Evolutionary conservation across 2,113 vertebrate genomes (phyloP).

Genomic region (Mormyrus lacerda): DNA sequence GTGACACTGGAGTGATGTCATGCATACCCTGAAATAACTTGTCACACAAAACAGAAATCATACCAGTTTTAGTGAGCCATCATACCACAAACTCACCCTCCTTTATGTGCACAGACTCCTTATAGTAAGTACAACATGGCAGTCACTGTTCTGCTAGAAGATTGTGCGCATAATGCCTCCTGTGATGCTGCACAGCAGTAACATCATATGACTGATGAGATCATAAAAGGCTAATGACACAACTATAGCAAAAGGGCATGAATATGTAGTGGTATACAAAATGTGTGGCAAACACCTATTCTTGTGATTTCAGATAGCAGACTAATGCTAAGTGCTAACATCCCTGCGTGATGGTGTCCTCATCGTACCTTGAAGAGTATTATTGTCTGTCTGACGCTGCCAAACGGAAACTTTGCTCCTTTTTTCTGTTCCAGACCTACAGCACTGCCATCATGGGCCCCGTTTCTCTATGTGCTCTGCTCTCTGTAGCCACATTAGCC

Average conservation of each 20-base stretch:
- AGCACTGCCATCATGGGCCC: slow-evolving; percentile 68
- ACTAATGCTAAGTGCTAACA: neutral
- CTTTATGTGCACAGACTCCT: neutral
- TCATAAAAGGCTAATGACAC: neutral
- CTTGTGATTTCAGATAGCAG: neutral
- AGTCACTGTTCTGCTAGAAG: neutral
- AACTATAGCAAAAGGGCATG: neutral
- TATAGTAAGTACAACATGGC: neutral
- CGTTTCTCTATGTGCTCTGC: slow-evolving; percentile 59
- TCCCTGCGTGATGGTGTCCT: neutral
- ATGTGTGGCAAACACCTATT: neutral
- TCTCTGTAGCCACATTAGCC: slow-evolving; percentile 57
- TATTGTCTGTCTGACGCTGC: neutral
- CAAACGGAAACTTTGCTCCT: neutral
- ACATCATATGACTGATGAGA: neutral
- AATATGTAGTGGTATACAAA: neutral
- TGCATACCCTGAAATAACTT: neutral
- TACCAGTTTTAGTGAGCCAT: neutral
- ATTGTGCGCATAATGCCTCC: neutral
- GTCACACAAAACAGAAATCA: neutral
- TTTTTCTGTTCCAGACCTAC: slow-evolving; percentile 54
- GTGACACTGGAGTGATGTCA: neutral
- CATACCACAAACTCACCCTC: neutral
- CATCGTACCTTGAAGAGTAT: neutral
- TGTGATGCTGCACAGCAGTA: neutral